These are phyloP conservation scores for Anastatus disparis DNA, from an alignment of 1,140 invertebrate species.

Conservation along the genomic window DNA sequence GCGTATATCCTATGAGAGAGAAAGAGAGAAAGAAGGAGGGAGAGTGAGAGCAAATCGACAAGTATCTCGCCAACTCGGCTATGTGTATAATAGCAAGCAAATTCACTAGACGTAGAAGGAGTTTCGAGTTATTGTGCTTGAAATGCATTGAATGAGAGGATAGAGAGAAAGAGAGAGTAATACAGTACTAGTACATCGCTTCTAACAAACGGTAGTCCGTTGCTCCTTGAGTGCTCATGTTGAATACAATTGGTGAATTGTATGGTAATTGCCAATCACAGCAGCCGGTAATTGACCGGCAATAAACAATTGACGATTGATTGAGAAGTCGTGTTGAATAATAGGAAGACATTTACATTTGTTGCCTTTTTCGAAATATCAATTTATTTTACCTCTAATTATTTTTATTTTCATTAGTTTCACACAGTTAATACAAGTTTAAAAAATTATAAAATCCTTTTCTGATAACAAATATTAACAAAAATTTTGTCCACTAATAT, in stretches of 20 bases:
- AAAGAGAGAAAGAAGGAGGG: no score
- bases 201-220: conserved; percentile 18
- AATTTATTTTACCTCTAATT: no score
- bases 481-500: no score
- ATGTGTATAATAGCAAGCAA: no score
- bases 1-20: no score
- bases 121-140: conserved; percentile 19
- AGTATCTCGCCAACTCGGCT: conserved; percentile 14
- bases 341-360: no score
- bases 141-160: conserved; percentile 12
- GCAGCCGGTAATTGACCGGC: conserved; percentile 44
- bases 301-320: conserved; percentile 54
- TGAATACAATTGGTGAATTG: conserved; percentile 51
- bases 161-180: not conserved
- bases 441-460: no score
- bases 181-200: not conserved
- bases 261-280: conserved; percentile 52
- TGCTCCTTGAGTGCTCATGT: conserved; percentile 26
- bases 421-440: no score
- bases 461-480: no score
- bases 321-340: conserved; percentile 28
- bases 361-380: no score
- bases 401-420: no score
- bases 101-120: not conserved
- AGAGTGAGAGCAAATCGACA: no score